Evolutionary conservation across 64 coral and sea anemone species (phyloP).

Genomic region (Montipora foliosa): DNA sequence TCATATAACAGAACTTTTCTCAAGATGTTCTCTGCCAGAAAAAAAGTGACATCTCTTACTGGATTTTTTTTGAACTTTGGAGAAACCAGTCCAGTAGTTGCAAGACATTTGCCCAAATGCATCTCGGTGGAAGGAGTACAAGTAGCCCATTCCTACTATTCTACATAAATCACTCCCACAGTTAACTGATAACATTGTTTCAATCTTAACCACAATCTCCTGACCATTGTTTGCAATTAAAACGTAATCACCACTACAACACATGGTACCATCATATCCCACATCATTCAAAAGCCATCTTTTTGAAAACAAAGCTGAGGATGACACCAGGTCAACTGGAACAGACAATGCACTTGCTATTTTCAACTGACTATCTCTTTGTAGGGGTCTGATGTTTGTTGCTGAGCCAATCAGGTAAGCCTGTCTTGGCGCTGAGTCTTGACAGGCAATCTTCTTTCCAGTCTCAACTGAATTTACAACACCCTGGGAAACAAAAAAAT

Average conservation of each 20-base stretch:
- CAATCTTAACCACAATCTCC: constrained; percentile 12
- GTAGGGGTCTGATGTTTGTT: constrained; percentile 31
- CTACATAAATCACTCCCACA: background rate
- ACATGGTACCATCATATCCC: constrained; percentile 26
- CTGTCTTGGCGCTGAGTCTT: constrained; percentile 13
- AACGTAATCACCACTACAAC: constrained; percentile 17
- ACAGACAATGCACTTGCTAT: constrained; percentile 8
- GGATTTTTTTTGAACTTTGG: background rate
- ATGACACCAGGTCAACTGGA: background rate
- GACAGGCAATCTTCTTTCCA: no score
- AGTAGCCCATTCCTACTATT: constrained; percentile 8
- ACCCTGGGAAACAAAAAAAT: no score
- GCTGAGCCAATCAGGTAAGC: constrained; percentile 38
- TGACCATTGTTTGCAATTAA: constrained; percentile 34
- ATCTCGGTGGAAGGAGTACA: constrained; percentile 20
- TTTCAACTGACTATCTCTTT: background rate
- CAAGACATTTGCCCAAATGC: background rate
- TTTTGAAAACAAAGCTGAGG: constrained; percentile 15
- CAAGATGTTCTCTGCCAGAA: constrained; percentile 23
- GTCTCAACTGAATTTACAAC: no score
- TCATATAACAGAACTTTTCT: constrained; percentile 38
- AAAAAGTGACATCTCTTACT: background rate
- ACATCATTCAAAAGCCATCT: constrained; percentile 18
- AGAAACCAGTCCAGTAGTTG: constrained; percentile 44
- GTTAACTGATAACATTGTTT: constrained; percentile 25